A percentile compares a stretch with the other conserved stretches of the same genome.
phyloP scores from a whole-genome alignment of 1,140 invertebrate species.

The Drosophila melanogaster region DNA sequence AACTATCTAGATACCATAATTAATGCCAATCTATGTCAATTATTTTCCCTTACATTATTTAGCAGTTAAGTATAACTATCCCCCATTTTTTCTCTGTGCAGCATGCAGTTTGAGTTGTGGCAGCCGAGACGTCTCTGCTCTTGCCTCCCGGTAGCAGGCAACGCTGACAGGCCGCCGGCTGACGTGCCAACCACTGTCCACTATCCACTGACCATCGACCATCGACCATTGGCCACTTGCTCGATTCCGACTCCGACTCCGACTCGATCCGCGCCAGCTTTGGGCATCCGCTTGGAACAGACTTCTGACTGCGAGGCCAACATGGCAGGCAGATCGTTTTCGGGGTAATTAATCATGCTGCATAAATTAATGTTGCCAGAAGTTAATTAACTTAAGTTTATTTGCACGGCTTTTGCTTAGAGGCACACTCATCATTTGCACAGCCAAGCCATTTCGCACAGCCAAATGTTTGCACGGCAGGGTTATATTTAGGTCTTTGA shows the following conservation, averaged over 20 bases:
- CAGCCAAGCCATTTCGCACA: constrained; percentile 11
- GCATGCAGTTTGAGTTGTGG: constrained; percentile 40
- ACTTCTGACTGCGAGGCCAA: constrained; percentile 27
- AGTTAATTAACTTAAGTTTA: constrained; percentile 81
- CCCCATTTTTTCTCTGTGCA: constrained; percentile 2
- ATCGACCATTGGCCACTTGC: constrained; percentile 33
- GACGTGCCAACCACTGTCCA: constrained; percentile 52
- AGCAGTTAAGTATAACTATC: too few species aligned
- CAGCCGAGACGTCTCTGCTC: constrained; percentile 49
- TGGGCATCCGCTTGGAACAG: constrained; percentile 10
- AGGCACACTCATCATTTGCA: constrained; percentile 42
- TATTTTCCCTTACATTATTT: too few species aligned
- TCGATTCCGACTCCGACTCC: constrained; percentile 1
- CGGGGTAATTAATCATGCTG: constrained; percentile 74
- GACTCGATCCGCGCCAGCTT: constrained; percentile 7
- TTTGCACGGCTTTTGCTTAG: constrained; percentile 63
- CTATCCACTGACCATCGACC: constrained; percentile 28
- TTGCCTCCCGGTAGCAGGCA: constrained; percentile 73
- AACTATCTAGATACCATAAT: too few species aligned
- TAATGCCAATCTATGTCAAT: too few species aligned
- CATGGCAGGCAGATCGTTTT: constrained; percentile 56
- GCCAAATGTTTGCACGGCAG: not conserved
- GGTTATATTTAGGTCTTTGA: not conserved
- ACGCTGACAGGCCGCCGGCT: constrained; percentile 65
- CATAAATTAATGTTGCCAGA: constrained; percentile 79